phyloP scores from a whole-genome alignment of 2,888 invertebrate genomes.

The Drosophila pseudotalamancana region DNA sequence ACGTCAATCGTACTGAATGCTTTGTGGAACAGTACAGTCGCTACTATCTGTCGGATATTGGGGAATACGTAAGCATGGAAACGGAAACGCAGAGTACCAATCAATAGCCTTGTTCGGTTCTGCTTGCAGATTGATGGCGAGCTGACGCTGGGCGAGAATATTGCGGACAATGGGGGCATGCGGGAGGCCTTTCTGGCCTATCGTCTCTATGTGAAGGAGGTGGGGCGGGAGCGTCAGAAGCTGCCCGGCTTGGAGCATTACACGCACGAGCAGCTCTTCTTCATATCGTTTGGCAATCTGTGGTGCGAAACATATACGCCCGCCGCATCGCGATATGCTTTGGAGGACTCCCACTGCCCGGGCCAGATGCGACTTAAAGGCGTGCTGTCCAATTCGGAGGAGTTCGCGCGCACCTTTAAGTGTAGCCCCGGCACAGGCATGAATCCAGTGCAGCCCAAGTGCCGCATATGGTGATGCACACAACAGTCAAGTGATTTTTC shows the following conservation, averaged over 20 bases:
- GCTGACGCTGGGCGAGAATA: conserved; percentile 91
- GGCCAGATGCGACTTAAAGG: conserved; percentile 89
- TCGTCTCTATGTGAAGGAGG: conserved; percentile 86
- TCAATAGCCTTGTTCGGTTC: conserved; percentile 1
- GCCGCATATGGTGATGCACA: conserved; percentile 85
- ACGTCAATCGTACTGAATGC: conserved; percentile 91
- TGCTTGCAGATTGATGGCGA: conserved; percentile 89
- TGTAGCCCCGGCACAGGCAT: conserved; percentile 85
- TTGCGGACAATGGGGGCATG: conserved; percentile 93
- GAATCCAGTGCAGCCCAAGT: conserved; percentile 85
- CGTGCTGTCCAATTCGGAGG: conserved; percentile 89
- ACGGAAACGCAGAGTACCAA: not conserved
- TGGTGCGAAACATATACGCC: conserved; percentile 93
- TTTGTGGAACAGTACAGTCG: conserved; percentile 93
- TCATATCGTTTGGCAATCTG: conserved; percentile 92
- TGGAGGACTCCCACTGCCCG: conserved; percentile 91
- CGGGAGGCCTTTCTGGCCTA: conserved; percentile 90
- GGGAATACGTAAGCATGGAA: conserved; percentile 86
- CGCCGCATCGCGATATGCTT: conserved; percentile 87
- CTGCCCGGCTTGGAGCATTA: conserved; percentile 91
- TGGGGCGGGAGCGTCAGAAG: conserved; percentile 86
- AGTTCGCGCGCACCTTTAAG: conserved; percentile 89
- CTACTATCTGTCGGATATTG: conserved; percentile 88
- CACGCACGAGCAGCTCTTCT: conserved; percentile 90
- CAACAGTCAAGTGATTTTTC: conserved; percentile 61